Base-by-base conservation (phyloP, 2,888 invertebrate genomes). In the Notocelia uddmanniana region DNA sequence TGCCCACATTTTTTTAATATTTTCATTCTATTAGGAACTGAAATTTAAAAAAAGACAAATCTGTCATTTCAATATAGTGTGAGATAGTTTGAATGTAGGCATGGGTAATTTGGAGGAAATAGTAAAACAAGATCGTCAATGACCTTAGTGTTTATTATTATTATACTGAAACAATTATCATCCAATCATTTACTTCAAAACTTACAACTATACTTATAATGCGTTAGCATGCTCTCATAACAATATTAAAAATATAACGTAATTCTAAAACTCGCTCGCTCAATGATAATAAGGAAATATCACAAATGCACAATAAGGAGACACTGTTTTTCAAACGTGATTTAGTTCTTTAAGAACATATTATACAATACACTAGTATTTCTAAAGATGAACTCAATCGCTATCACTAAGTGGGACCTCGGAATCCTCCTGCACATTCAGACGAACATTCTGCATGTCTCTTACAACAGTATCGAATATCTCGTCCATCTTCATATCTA, bases 331-430 rank as follows among this genome's bases (percentile, higher is more conserved):
- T 31, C 31, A 31, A 5, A 31, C 31, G 2, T 26, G 41, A 15
- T 45, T 31, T 31, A 31, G 15, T 41, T 41, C 41, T 41, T 45
- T 45, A 3, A 45, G n/a, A n/a, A n/a, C 13, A 6, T n/a, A 0
- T 1, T 0, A 3, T 15, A 15, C 13, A 5, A 6, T 41, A 3
- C 0, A 0, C 8, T 10, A 10, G 15, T 15, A 41, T 45, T n/a
- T 45, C 45, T 45, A n/a, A 41, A 3, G 3, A 21, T 41, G n/a
- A n/a, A n/a, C 2, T 70, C 19, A 69, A 41, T 73, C 69, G 18
- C 69, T 73, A 41, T 73, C 73, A 23, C 66, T 66, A n/a, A 69
- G 54, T 13, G 69, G 69, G 23, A 73, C 41, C 48, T 73, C 73
- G 1, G 73, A 73, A 41, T 73, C 66, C 5, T 45, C 31, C 5